phyloP scores from a whole-genome alignment of 2,797 vertebrate species.

The Odontamblyopus rebecca region DNA sequence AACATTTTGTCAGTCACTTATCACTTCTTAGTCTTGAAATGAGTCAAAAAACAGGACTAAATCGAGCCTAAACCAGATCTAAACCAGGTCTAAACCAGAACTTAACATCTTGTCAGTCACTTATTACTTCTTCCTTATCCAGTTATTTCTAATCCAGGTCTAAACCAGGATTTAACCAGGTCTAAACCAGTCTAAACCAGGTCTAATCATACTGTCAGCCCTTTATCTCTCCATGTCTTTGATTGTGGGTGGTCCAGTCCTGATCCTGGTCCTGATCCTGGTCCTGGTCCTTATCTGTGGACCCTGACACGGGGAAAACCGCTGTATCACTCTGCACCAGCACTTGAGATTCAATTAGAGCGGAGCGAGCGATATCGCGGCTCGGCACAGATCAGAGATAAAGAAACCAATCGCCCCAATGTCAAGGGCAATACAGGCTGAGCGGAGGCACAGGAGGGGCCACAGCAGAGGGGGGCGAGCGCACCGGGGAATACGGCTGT shows the following conservation, averaged over 20 bases:
- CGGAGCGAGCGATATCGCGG: constrained; percentile 53
- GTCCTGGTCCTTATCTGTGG: constrained; percentile 62
- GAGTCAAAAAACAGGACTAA: background rate
- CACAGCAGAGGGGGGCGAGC: no score
- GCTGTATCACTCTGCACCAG: constrained; percentile 66
- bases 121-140: no score
- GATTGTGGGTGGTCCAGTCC: constrained; percentile 52
- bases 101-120: background rate
- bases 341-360: constrained; percentile 76
- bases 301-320: constrained; percentile 58
- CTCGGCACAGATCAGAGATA: constrained; percentile 64
- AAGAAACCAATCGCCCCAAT: constrained; percentile 71
- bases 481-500: background rate
- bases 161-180: background rate
- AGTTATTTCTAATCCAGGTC: background rate
- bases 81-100: background rate
- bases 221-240: constrained; percentile 52
- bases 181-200: background rate
- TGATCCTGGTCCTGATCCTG: constrained; percentile 33
- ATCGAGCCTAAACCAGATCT: background rate
- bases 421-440: constrained; percentile 69
- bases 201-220: constrained; percentile 40
- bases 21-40: no score
- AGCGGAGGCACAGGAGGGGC: background rate
- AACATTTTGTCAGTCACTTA: no score